Evolutionary conservation across 2,113 vertebrate species (phyloP), one percentile per base, ranked within the genome.

Genomic region (Pristiophorus japonicus): DNA sequence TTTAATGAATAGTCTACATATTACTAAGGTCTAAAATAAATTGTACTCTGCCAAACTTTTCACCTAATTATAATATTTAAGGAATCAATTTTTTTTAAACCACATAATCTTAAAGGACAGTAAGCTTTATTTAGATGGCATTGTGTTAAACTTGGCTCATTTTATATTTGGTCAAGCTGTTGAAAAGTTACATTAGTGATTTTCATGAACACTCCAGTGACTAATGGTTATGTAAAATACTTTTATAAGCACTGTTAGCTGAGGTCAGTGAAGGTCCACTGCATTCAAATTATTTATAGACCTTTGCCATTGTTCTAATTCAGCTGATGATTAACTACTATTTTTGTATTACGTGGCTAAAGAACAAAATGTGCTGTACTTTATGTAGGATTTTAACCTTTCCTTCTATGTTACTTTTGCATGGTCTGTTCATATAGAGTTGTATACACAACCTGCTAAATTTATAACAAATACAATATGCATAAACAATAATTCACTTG

Each of bases 221-320:
- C 93, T 70, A 16, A 94, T 70, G 45, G 42, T 73, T 70, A 45
- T 24, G 38, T 94, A 94, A 94, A 94, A 51, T 94, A 70, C 65
- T 51, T 94, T 70, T 94, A 70, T 94, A 51, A 42, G 47, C 42
- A 47, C 42, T 70, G 42, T 51, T 70, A 70, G 27, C 42, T 94
- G 93, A 70, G 65, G 93, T 73, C 93, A 94, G 42, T 94, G 42
- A 70, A 70, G 45, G 38, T 94, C 92, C 65, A 94, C 22, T 67
- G 65, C 65, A 70, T 94, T 94, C 93, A 70, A 94, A 70, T 94
- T 94, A 94, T 94, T 94, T 94, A 94, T 94, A 70, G 66, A 51
- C 42, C 42, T 67, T 70, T 70, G 66, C 66, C 12, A 73, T 94
- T 94, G 93, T 94, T 94, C 66, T 94, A 73, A 70, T 70, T 94